Evolutionary conservation across 64 coral and sea anemone species (phyloP), one percentile per base, ranked within the genome.

Genomic region (Pachyseris speciosa): DNA sequence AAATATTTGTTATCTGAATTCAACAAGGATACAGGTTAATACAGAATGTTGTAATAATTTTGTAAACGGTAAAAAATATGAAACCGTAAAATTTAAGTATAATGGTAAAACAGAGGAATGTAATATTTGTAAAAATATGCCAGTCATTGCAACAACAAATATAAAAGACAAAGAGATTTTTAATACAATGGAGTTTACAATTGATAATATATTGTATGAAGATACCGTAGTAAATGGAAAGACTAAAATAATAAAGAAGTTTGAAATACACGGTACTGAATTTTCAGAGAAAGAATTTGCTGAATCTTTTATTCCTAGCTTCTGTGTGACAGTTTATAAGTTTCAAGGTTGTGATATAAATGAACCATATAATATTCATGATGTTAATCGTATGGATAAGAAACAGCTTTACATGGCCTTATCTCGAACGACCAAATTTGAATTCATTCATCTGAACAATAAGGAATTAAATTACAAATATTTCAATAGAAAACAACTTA

Each of bases 351-450:
- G 42, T 9, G 80, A 85, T 5, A 84, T 76, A 0, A 41, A 92
- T 22, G 80, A 92, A 47, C 20, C 2, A 0, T 85, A 92, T 20
- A 92, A 85, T 24, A 84, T 84, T 28, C 41, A 64, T 36, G 90
- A 92, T 10, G 9, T 75, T 11, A 65, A 92, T n/a, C 4, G 47
- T 12, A 91, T 91, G 78, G 44, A 91, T 19, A 84, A 91, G 20
- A 91, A 91, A 45, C 79, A 84, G 26, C 25, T 84, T 13, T 84
- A 91, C 36, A 84, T 78, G n/a, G 66, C 76, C 1, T 36, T 91
- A 7, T 70, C 60, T 5, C 7, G 68, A 45, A 84, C 89, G 51
- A 91, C 45, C 1, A 84, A 74, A 64, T 33, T 84, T 5, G 25
- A 74, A 8, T 84, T 19, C 67, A 84, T 75, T 19, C 16, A 44